These are phyloP conservation scores for Mirza zaza DNA, from an alignment of 2,113 vertebrate species.

Conservation along the genomic window DNA sequence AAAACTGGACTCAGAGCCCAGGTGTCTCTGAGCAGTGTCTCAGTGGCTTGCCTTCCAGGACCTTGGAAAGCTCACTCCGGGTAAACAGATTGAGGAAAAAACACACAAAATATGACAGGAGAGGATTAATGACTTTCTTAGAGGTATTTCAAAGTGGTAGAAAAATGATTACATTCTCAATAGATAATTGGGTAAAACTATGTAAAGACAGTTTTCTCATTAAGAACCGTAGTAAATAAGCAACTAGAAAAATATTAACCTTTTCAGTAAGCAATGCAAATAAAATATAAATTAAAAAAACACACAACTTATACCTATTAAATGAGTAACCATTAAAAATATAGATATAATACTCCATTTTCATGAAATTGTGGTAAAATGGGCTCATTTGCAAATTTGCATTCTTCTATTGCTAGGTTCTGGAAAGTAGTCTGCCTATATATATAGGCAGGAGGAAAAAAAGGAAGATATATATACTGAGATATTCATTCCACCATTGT, in stretches of 20 bases:
- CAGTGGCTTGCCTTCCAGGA: background rate
- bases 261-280: slow-evolving; percentile 44
- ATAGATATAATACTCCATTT: background rate
- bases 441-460: background rate
- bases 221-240: slow-evolving; percentile 49
- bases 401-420: background rate
- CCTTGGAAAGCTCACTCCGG: background rate
- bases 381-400: background rate
- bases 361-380: slow-evolving; percentile 1
- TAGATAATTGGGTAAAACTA: slow-evolving; percentile 65
- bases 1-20: background rate
- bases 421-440: background rate
- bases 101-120: slow-evolving; percentile 9
- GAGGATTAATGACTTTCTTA: slow-evolving; percentile 70
- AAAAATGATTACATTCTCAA: slow-evolving; percentile 55
- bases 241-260: slow-evolving; percentile 53
- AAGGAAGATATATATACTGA: background rate
- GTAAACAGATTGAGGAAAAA: slow-evolving; percentile 23
- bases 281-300: slow-evolving; percentile 54
- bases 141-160: slow-evolving; percentile 52
- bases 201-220: slow-evolving; percentile 53
- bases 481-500: background rate
- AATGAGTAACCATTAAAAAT: slow-evolving; percentile 48
- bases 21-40: background rate
- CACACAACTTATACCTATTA: background rate